A percentile compares a stretch with the other conserved stretches of the same genome.
These are phyloP conservation scores for Loriculus beryllinus DNA, from an alignment of 2,797 vertebrate genomes.

Conservation along the genomic window DNA sequence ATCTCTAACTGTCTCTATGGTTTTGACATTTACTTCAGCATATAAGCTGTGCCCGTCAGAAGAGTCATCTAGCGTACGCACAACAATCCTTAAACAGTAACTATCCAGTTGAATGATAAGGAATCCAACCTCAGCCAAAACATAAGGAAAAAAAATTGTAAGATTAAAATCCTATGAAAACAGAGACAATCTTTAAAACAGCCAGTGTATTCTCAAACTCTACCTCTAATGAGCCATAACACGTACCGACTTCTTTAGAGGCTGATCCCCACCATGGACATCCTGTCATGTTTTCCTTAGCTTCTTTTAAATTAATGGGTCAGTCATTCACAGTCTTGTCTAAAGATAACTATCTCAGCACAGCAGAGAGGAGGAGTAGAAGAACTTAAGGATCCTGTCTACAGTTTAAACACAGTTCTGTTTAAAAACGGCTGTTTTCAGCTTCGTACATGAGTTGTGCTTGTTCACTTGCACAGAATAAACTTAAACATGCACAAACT, in stretches of 20 bases:
- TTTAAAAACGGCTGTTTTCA: background rate
- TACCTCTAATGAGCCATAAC: background rate
- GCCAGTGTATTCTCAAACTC: background rate
- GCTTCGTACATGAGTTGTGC: background rate
- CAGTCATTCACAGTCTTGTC: background rate
- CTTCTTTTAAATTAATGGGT: background rate
- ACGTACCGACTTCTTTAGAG: background rate
- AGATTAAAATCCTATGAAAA: background rate
- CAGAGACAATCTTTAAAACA: background rate
- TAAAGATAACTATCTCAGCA: background rate
- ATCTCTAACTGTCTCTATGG: slow-evolving; percentile 32
- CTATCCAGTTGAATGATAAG: background rate
- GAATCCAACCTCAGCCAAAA: background rate
- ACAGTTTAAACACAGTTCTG: background rate
- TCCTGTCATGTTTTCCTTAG: background rate
- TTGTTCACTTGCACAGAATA: background rate
- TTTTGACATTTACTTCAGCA: slow-evolving; percentile 42
- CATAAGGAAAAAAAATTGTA: background rate
- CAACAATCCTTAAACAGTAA: background rate
- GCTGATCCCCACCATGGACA: background rate
- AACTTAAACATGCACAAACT: background rate
- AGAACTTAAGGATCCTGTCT: background rate
- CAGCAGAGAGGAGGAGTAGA: background rate
- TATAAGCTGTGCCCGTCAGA: background rate
- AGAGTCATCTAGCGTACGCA: background rate